These are phyloP conservation scores for Caracal caracal DNA, from an alignment of 2,113 vertebrate species.

Conservation along the genomic window DNA sequence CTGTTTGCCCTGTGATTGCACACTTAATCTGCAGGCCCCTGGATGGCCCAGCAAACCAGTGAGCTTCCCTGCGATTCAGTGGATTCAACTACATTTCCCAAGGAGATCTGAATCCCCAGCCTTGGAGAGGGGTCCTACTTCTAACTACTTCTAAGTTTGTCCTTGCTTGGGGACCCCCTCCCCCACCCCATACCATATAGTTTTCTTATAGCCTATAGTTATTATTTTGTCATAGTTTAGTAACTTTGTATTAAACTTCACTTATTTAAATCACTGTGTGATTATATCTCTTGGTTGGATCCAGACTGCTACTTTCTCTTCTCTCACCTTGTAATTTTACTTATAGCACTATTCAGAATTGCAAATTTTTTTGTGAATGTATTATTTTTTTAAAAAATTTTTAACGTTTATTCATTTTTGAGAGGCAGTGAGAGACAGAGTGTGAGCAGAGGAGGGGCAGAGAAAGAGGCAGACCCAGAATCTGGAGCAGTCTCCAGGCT, in stretches of 20 bases:
- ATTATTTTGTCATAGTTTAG: background rate
- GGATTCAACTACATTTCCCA: background rate
- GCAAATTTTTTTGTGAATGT: background rate
- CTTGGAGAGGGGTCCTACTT: background rate
- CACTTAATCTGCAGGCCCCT: background rate
- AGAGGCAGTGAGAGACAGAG: too few relatives aligned
- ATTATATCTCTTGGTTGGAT: background rate
- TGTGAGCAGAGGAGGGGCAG: too few relatives aligned
- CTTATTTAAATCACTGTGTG: background rate
- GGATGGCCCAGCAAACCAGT: background rate
- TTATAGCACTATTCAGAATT: background rate
- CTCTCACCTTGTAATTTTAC: background rate
- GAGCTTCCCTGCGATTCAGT: background rate
- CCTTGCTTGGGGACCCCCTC: background rate
- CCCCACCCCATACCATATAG: background rate
- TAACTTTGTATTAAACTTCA: background rate
- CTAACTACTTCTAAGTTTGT: background rate
- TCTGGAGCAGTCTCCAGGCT: too few relatives aligned
- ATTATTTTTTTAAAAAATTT: too few relatives aligned
- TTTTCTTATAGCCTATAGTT: background rate
- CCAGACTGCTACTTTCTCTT: background rate
- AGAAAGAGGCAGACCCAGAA: too few relatives aligned
- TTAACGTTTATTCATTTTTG: too few relatives aligned
- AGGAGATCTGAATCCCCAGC: background rate
- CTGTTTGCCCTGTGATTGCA: background rate